Base-by-base conservation (phyloP, 2,888 invertebrate species). In the Polydrusus cervinus region DNA sequence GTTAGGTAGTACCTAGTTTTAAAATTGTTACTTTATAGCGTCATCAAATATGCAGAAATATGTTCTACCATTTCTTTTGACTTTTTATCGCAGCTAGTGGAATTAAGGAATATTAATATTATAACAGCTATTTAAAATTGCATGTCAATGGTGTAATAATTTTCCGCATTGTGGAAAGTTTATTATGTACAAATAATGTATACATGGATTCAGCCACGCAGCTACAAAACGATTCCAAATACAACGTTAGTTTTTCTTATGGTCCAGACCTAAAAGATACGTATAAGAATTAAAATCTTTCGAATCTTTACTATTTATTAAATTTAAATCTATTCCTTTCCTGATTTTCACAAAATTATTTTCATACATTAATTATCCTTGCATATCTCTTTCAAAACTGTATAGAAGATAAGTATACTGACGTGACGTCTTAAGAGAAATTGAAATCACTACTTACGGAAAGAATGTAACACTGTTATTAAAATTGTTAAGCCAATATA, bases 401-500 rank as follows among this genome's bases (percentile, higher is more conserved):
- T 43, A n/a, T 43, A 43, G 1, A 11, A 20, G 16, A 51, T 71
- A 64, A 40, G n/a, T n/a, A n/a, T n/a, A n/a, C n/a, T n/a, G n/a
- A n/a, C n/a, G n/a, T n/a, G n/a, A 71, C 64, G 9, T 61, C 49
- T 62, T 38, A 64, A 70, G 61, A 70, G 40, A 51, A 53, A 51
- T 62, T 51, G 20, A 49, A 40, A 69, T 25, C 45, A 20, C 16
- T 62, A 45, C 20, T 61, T 6, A 45, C 13, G 20, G 34, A 18
- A 51, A 38, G 61, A 71, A 57, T 67, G 53, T 62, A 68, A 62
- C 61, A 62, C 61, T 68, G 55, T 34, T 45, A 30, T 62, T 67
- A 71, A 64, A 67, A 49, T 43, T 61, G 66, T 64, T 55, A 76
- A 72, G 72, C 76, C 72, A 71, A 47, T 67, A 79, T 80, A 84